These are phyloP conservation scores for Valencia hispanica DNA, from an alignment of 2,797 vertebrate genomes.

Conservation along the genomic window DNA sequence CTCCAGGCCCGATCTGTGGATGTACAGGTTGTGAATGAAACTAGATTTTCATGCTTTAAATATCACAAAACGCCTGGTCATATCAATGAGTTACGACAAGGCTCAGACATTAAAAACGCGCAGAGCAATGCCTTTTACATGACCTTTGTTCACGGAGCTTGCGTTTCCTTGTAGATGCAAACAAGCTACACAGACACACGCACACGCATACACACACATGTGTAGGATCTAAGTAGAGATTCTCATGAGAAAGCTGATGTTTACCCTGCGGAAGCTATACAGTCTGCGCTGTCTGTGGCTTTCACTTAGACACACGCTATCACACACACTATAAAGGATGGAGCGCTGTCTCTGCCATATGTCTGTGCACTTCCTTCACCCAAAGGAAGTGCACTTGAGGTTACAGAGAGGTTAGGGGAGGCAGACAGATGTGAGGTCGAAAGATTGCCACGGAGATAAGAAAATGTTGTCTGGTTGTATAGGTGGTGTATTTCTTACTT, in stretches of 20 bases:
- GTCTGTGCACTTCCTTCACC: constrained; percentile 10
- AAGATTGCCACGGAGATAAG: constrained; percentile 11
- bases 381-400: constrained; percentile 50
- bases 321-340: constrained; percentile 7
- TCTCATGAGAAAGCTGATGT: constrained; percentile 65
- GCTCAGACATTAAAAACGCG: not conserved
- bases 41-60: not conserved
- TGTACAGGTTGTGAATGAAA: too few species aligned
- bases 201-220: too few species aligned
- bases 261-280: constrained; percentile 43
- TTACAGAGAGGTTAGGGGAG: constrained; percentile 16
- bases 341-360: constrained; percentile 15
- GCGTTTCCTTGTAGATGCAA: not conserved
- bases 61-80: not conserved
- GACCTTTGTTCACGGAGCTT: not conserved
- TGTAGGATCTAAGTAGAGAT: not conserved
- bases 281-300: constrained; percentile 31
- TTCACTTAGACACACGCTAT: constrained; percentile 27
- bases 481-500: not conserved
- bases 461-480: not conserved
- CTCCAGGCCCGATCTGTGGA: too few species aligned
- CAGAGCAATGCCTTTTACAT: not conserved
- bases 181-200: not conserved
- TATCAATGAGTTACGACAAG: not conserved
- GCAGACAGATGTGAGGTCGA: constrained; percentile 24